Evolutionary conservation across 1,140 invertebrate species (phyloP), one percentile per base, ranked within the genome.

Genomic region (Drosophila tani): DNA sequence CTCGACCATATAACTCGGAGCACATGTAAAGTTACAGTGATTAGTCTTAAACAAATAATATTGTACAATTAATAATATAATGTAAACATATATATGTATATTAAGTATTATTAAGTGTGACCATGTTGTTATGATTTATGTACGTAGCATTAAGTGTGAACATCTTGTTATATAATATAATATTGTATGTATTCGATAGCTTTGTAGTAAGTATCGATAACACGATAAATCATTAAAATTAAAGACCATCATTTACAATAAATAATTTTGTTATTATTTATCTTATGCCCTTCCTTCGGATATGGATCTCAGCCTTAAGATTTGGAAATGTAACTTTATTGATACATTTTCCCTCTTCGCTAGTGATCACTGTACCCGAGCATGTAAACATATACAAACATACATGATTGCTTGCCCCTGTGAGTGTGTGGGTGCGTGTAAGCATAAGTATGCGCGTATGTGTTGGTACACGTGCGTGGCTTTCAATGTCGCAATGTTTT

Each of bases 401-500:
- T 56, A 35, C 0, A 14, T 11, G 19, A 47, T 68, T 51, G 19
- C 3, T 15, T 32, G 19, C 29, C 35, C 17, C 1, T 41, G 68
- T 35, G 29, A 27, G 45, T 41, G 68, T 43, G 38, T 50, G 45
- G 15, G 38, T 68, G 64, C 6, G 9, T 71, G 51, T 71, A 35
- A 71, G 14, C 45, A 47, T 56, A 41, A 21, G 15, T 11, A 29
- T 5, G 4, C 7, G 38, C n/a, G 19, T 60, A 9, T 60, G 70
- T 73, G 53, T 71, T 17, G 32, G 46, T 73, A 51, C 70, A 74
- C 70, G 70, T 74, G 70, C 70, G 45, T 40, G 19, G 29, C 32
- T 74, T 73, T 74, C 70, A 74, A 74, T 74, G 70, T 60, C 70
- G 68, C 70, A 51, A 73, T 51, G 38, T 56, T 56, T 40, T 38